A percentile compares a stretch with the other conserved stretches of the same genome.
Evolutionary conservation across 2,113 vertebrate genomes (phyloP).

Genomic region (Dicaeum eximium): DNA sequence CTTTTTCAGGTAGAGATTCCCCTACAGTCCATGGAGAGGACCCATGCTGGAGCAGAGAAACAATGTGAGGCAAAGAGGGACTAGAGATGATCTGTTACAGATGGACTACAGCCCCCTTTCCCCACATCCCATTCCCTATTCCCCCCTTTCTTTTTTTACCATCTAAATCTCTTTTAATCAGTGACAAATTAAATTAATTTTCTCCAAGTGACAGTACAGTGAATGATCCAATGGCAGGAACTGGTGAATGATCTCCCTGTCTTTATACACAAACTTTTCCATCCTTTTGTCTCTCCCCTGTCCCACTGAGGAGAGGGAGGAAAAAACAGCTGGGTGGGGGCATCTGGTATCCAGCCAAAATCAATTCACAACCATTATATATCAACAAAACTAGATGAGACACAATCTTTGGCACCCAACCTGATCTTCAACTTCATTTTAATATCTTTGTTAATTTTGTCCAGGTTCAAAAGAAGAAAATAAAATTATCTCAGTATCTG

Average conservation of each 20-base stretch:
- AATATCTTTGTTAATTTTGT: not conserved
- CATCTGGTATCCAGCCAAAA: not conserved
- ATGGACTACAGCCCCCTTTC: not conserved
- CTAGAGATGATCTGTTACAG: not conserved
- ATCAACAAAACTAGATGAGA: not conserved
- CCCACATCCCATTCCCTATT: rapidly evolving
- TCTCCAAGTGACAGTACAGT: not conserved
- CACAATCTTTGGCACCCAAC: not conserved
- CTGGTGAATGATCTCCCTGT: not conserved
- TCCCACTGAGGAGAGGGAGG: rapidly evolving
- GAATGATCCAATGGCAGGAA: not conserved
- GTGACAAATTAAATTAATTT: not conserved
- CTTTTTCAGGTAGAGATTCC: not conserved
- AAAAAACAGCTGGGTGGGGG: rapidly evolving
- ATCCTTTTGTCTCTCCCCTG: not conserved
- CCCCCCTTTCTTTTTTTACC: rapidly evolving
- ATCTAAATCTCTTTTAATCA: not conserved
- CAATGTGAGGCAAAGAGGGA: not conserved
- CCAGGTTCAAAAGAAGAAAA: not conserved
- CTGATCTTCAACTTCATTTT: not conserved
- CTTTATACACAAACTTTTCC: not conserved
- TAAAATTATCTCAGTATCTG: not conserved
- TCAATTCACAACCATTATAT: not conserved
- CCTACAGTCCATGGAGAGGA: not conserved
- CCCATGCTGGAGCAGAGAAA: not conserved